Percentiles rank a stretch among this genome's conserved stretches.
Conservation (phyloP, 2,888 invertebrate species). For the Catotricha subobsoleta region DNA sequence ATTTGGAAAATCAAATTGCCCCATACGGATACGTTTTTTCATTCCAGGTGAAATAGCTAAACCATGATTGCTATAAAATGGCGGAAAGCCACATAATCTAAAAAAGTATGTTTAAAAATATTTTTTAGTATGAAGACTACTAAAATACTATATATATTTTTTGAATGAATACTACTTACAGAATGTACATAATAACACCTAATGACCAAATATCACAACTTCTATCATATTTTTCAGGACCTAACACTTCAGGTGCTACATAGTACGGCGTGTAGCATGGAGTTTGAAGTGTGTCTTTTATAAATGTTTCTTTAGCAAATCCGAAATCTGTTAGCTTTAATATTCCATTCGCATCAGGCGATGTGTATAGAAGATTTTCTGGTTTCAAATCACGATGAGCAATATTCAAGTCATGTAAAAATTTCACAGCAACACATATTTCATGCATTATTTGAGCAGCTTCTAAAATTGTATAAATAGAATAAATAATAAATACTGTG, state of each 20-base stretch:
- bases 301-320: constrained; percentile 86
- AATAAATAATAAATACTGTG: too few species aligned
- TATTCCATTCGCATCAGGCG: constrained; percentile 51
- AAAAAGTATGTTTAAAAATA: constrained; percentile 9
- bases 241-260: constrained; percentile 69
- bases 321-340: constrained; percentile 98
- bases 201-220: constrained; percentile 99
- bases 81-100: constrained; percentile 90
- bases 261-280: constrained; percentile 99
- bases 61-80: constrained; percentile 96
- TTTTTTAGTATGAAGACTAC: background rate
- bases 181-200: constrained; percentile 97
- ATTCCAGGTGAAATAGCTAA: constrained; percentile 97
- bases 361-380: constrained; percentile 86
- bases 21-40: constrained; percentile 76
- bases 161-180: constrained; percentile 37
- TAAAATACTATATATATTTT: background rate
- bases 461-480: constrained; percentile 34
- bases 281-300: constrained; percentile 80
- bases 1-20: constrained; percentile 93
- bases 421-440: constrained; percentile 86
- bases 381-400: constrained; percentile 97
- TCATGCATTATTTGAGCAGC: constrained; percentile 91
- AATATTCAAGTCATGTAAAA: constrained; percentile 83
- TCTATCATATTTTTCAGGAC: constrained; percentile 95